Evolutionary conservation across 2,888 invertebrate genomes (phyloP).

Genomic region (Papilio protenor): DNA sequence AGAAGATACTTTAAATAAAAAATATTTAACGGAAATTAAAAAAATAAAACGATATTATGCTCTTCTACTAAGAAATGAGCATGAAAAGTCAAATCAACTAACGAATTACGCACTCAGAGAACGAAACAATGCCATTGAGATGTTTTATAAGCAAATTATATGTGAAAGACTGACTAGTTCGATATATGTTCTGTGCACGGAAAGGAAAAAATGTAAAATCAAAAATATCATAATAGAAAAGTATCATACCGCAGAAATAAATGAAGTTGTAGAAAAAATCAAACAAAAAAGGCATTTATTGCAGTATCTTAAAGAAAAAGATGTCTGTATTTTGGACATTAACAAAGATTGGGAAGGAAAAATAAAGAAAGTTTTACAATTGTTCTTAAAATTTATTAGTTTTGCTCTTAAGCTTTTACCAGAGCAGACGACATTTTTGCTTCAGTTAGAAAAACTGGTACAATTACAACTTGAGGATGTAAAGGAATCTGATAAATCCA

Average conservation of each 20-base stretch:
- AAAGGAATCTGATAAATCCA: slow-evolving; percentile 59
- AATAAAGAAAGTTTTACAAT: slow-evolving; percentile 68
- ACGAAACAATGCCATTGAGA: slow-evolving; percentile 70
- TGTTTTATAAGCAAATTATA: slow-evolving; percentile 68
- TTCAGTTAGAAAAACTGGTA: slow-evolving; percentile 76
- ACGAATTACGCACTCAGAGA: slow-evolving; percentile 63
- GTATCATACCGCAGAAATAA: slow-evolving; percentile 62
- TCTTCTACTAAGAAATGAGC: slow-evolving; percentile 67
- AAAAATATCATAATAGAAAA: slow-evolving; percentile 69
- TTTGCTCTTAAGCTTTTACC: slow-evolving; percentile 74
- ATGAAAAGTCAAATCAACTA: slow-evolving; percentile 58
- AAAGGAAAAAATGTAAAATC: slow-evolving; percentile 76
- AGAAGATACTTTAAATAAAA: slow-evolving; percentile 59
- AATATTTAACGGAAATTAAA: slow-evolving; percentile 60
- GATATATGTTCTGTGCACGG: slow-evolving; percentile 76
- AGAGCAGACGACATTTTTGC: slow-evolving; percentile 73
- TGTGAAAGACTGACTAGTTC: slow-evolving; percentile 69
- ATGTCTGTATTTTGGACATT: slow-evolving; percentile 60
- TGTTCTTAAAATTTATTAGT: slow-evolving; percentile 76
- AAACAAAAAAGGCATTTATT: slow-evolving; percentile 62
- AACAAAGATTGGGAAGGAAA: slow-evolving; percentile 74
- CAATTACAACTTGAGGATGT: slow-evolving; percentile 76
- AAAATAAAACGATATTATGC: slow-evolving; percentile 72
- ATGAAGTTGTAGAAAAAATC: slow-evolving; percentile 63
- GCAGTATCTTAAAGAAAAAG: slow-evolving; percentile 57